Evolutionary conservation across 1,140 invertebrate genomes (phyloP).

Genomic region (Leptinotarsa undecemlineata): DNA sequence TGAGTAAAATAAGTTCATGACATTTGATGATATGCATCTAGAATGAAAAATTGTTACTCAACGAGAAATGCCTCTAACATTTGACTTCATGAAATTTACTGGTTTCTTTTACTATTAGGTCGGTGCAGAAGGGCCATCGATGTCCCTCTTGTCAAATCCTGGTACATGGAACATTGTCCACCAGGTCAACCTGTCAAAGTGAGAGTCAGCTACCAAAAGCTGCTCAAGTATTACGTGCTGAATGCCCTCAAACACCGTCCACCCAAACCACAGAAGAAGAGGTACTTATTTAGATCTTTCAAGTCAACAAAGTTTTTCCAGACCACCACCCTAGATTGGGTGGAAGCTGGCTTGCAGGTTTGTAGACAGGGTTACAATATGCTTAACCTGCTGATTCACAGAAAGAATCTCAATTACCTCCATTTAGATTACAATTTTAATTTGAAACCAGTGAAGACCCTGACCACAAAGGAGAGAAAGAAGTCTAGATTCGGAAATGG

Average conservation of each 20-base stretch:
- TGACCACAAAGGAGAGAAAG: constrained; percentile 99
- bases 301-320: constrained; percentile 99
- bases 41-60: no score
- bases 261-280: constrained; percentile 98
- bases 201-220: constrained; percentile 97
- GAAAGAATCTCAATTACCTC: constrained; percentile 99
- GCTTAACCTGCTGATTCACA: constrained; percentile 97
- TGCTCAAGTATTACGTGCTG: constrained; percentile 97
- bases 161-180: constrained; percentile 98
- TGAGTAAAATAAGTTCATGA: no score
- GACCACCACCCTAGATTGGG: constrained; percentile 99
- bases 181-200: constrained; percentile 99
- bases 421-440: constrained; percentile 99
- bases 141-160: constrained; percentile 95
- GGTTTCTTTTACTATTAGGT: constrained; percentile 56
- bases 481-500: constrained; percentile 99
- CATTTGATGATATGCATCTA: no score
- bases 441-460: constrained; percentile 98
- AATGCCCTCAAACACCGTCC: constrained; percentile 96
- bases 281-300: constrained; percentile 97
- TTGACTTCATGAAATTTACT: no score
- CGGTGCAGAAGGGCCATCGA: constrained; percentile 89
- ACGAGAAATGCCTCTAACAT: no score
- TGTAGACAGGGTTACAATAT: constrained; percentile 99
- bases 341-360: constrained; percentile 97